Percentiles rank a stretch among this genome's conserved stretches.
Evolutionary conservation across 2,113 vertebrate species (phyloP).

Genomic region (Tamias sibiricus): DNA sequence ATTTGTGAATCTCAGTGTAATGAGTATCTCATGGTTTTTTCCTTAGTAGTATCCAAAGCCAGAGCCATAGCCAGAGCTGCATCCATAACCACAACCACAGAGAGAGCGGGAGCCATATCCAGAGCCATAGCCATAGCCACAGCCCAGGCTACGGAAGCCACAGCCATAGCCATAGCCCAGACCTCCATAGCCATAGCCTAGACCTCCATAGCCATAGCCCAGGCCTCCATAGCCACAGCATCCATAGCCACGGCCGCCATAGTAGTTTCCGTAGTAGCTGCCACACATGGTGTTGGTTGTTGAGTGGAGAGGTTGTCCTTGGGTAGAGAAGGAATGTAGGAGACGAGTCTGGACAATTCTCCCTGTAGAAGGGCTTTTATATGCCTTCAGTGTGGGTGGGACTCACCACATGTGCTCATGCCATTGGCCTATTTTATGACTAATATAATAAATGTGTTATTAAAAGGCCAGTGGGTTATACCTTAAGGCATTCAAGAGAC

Average conservation of each 20-base stretch:
- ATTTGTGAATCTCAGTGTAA: not conserved
- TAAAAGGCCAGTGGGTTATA: not conserved
- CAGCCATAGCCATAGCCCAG: not conserved
- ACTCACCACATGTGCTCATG: not conserved
- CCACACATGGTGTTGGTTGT: constrained; percentile 25
- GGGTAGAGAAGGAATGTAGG: not conserved
- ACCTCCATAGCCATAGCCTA: not conserved
- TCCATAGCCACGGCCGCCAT: not conserved
- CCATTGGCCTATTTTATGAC: constrained; percentile 45
- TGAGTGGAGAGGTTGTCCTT: not conserved
- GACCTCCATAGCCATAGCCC: not conserved
- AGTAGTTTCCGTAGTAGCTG: constrained; percentile 39
- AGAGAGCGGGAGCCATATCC: not conserved
- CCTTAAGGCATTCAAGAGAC: not conserved
- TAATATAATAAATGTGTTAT: constrained; percentile 30
- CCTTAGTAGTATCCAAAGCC: constrained; percentile 30
- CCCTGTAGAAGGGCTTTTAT: constrained; percentile 11
- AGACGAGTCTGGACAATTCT: not conserved
- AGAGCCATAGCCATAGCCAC: not conserved
- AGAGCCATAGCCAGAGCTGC: not conserved
- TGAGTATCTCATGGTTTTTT: not conserved
- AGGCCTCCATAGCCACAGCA: not conserved
- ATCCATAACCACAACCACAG: constrained; percentile 27
- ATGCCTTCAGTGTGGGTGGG: not conserved
- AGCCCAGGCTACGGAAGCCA: not conserved